These are phyloP conservation scores for Brotula barbata DNA, from an alignment of 2,797 vertebrate genomes.

Conservation along the genomic window DNA sequence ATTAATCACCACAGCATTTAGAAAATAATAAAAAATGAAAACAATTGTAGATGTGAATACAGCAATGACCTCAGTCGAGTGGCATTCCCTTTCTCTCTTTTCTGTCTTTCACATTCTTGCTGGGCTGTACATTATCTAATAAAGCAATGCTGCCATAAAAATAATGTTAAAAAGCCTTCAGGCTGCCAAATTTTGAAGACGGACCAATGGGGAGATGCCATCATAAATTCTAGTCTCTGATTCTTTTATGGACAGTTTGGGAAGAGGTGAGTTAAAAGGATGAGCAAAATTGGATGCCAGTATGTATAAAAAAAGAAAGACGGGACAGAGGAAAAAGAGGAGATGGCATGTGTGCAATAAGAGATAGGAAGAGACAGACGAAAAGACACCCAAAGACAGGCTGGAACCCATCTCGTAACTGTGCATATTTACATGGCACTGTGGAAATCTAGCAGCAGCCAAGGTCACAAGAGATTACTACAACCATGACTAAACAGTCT, in stretches of 20 bases:
- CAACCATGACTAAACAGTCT: constrained; percentile 67
- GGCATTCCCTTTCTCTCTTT: constrained; percentile 21
- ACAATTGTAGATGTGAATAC: constrained; percentile 26
- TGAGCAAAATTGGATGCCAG: constrained; percentile 48
- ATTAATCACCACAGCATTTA: background rate
- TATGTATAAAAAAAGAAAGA: constrained; percentile 32
- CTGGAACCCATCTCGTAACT: constrained; percentile 54
- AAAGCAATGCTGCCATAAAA: constrained; percentile 60
- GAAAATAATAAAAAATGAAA: constrained; percentile 1
- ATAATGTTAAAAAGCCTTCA: constrained; percentile 64
- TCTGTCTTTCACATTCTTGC: constrained; percentile 36
- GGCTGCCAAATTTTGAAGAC: constrained; percentile 66
- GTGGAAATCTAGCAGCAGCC: constrained; percentile 62
- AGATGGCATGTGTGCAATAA: background rate
- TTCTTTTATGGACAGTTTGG: constrained; percentile 66
- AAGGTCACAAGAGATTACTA: constrained; percentile 77
- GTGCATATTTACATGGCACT: constrained; percentile 65
- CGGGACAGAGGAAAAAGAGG: background rate
- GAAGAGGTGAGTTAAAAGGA: constrained; percentile 59
- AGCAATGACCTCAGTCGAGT: constrained; percentile 14
- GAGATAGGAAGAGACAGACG: constrained; percentile 14
- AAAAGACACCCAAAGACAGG: constrained; percentile 47
- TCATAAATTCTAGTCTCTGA: constrained; percentile 66
- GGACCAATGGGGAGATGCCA: constrained; percentile 56
- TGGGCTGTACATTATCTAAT: constrained; percentile 56